Conservation (phyloP, 1,140 invertebrate genomes). For the Uloborus diversus region DNA sequence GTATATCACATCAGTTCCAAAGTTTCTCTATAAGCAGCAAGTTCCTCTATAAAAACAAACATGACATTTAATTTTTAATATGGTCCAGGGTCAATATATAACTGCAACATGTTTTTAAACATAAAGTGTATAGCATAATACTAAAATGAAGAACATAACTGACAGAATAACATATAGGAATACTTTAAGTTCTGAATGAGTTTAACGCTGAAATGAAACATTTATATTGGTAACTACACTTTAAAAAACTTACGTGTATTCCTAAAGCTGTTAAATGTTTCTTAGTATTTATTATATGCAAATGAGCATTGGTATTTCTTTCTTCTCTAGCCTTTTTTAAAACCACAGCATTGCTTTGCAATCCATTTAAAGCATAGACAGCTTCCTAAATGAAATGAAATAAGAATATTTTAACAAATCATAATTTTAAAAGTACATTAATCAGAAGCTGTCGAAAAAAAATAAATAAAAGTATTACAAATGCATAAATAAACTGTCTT, state of each 20-base stretch:
- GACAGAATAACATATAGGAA: background rate
- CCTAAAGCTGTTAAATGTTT: constrained; percentile 73
- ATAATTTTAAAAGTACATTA: too few species aligned
- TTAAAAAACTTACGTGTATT: constrained; percentile 65
- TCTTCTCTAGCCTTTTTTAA: constrained; percentile 68
- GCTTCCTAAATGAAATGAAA: constrained; percentile 70
- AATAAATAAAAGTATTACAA: too few species aligned
- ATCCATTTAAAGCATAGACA: constrained; percentile 72
- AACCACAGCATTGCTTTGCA: constrained; percentile 76
- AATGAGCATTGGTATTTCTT: constrained; percentile 66
- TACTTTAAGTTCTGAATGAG: background rate
- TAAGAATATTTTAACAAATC: background rate
- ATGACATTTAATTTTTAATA: background rate
- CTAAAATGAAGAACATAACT: background rate
- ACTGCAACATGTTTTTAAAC: background rate
- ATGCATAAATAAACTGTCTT: too few species aligned
- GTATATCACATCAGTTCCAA: too few species aligned
- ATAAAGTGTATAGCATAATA: background rate
- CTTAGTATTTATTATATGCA: constrained; percentile 64
- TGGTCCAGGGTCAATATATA: background rate
- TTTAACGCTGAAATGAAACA: background rate
- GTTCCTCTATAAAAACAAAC: too few species aligned
- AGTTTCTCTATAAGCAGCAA: too few species aligned
- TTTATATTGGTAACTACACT: background rate
- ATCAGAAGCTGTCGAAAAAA: too few species aligned